phyloP scores from a whole-genome alignment of 2,797 vertebrate genomes.

The Acridotheres tristis region DNA sequence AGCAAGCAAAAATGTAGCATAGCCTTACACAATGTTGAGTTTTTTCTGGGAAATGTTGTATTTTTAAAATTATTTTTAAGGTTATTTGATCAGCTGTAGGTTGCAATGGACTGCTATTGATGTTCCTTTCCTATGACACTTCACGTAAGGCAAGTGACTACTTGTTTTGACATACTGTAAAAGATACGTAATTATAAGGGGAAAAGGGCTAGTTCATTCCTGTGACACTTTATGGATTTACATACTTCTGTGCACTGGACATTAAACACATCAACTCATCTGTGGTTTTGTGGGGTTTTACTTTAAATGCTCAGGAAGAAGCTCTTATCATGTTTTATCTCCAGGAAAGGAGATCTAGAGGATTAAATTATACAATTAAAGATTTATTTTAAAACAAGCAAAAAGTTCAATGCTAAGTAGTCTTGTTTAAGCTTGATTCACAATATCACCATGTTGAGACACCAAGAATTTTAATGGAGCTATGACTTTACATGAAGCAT shows the following conservation, averaged over 20 bases:
- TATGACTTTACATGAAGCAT: background rate
- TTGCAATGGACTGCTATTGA: background rate
- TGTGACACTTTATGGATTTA: conserved; percentile 19
- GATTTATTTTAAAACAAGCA: background rate
- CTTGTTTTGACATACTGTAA: conserved; percentile 11
- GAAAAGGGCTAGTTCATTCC: background rate
- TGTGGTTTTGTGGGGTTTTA: background rate
- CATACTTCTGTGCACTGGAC: background rate
- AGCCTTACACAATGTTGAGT: background rate
- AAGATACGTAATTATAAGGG: background rate
- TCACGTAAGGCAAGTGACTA: background rate
- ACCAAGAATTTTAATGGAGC: background rate
- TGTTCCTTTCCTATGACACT: background rate
- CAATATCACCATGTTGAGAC: background rate
- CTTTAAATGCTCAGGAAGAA: background rate
- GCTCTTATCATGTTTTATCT: background rate
- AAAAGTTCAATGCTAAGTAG: background rate
- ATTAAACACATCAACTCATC: background rate
- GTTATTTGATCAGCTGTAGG: background rate
- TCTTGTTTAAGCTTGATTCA: background rate
- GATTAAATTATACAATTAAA: background rate
- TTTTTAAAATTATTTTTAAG: background rate
- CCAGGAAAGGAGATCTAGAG: background rate
- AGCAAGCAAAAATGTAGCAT: background rate
- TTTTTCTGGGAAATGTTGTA: background rate